phyloP scores from a whole-genome alignment of 2,888 invertebrate genomes.

The Thymelicus acteon region DNA sequence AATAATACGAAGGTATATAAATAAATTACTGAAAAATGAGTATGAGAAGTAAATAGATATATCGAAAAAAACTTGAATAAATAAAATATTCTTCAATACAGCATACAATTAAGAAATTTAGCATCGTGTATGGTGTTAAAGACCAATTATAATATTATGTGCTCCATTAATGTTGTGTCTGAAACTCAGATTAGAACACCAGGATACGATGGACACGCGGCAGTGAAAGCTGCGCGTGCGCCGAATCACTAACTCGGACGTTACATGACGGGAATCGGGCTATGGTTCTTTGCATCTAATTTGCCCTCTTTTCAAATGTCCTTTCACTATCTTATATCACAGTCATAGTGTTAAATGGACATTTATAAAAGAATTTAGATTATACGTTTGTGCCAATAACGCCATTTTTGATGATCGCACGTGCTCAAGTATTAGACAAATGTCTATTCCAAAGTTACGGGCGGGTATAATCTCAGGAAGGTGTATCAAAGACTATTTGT shows the following conservation, averaged over 20 bases:
- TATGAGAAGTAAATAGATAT: too few relatives aligned
- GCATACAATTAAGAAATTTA: too few relatives aligned
- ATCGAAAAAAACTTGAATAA: too few relatives aligned
- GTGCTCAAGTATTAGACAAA: too few relatives aligned
- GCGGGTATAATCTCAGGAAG: too few relatives aligned
- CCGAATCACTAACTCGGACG: constrained; percentile 63
- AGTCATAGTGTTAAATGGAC: constrained; percentile 19
- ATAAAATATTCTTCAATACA: too few relatives aligned
- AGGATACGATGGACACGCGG: constrained; percentile 66
- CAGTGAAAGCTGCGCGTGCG: constrained; percentile 79
- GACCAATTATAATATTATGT: background rate
- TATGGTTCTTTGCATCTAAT: constrained; percentile 74
- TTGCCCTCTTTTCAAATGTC: constrained; percentile 68
- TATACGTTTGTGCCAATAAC: constrained; percentile 1
- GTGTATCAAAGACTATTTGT: too few relatives aligned
- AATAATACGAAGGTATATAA: too few relatives aligned
- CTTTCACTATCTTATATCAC: constrained; percentile 71
- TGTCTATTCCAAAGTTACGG: too few relatives aligned
- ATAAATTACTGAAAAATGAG: too few relatives aligned
- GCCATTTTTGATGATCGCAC: background rate
- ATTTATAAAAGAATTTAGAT: constrained; percentile 26
- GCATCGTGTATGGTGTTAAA: too few relatives aligned
- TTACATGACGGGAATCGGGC: constrained; percentile 76
- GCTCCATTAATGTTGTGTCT: constrained; percentile 24
- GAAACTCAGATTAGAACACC: constrained; percentile 48